A percentile compares a stretch with the other conserved stretches of the same genome.
phyloP scores from a whole-genome alignment of 2,113 vertebrate genomes.

The Cephalopterus ornatus region DNA sequence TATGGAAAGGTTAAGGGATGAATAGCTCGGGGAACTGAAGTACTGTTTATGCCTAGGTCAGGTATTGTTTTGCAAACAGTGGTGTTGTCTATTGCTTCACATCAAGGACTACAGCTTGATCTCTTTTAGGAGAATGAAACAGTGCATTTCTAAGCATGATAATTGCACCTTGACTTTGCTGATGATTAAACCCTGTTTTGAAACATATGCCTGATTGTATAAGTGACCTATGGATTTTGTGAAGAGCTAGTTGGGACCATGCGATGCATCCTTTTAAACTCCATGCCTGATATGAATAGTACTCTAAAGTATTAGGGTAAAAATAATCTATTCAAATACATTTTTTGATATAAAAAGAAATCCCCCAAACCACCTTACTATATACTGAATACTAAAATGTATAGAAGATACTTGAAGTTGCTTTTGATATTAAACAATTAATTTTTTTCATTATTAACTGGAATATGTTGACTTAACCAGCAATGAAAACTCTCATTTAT shows the following conservation, averaged over 20 bases:
- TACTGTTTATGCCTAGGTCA: slow-evolving; percentile 48
- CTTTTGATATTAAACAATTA: slow-evolving; percentile 54
- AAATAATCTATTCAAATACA: slow-evolving; percentile 50
- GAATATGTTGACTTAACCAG: slow-evolving; percentile 34
- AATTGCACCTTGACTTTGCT: slow-evolving; percentile 25
- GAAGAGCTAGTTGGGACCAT: slow-evolving; percentile 6
- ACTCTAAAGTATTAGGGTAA: slow-evolving; percentile 28
- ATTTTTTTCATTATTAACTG: slow-evolving; percentile 48
- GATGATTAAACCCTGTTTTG: slow-evolving; percentile 37
- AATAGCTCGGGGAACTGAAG: slow-evolving; percentile 43
- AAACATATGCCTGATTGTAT: slow-evolving; percentile 23
- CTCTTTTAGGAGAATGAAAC: not conserved
- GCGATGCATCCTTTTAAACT: slow-evolving; percentile 4
- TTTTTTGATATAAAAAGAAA: slow-evolving; percentile 56
- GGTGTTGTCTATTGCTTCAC: not conserved
- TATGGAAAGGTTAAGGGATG: slow-evolving; percentile 36
- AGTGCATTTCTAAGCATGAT: slow-evolving; percentile 18
- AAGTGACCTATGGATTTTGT: slow-evolving; percentile 43
- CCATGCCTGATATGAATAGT: slow-evolving; percentile 35
- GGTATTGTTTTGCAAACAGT: slow-evolving; percentile 21
- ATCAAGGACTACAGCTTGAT: slow-evolving; percentile 2
- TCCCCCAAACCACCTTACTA: not conserved
- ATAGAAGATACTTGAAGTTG: slow-evolving; percentile 33
- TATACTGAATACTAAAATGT: slow-evolving; percentile 35
- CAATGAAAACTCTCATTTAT: slow-evolving; percentile 31